These are phyloP conservation scores for Lochmaea capreae DNA, from an alignment of 2,888 invertebrate species.

Conservation along the genomic window DNA sequence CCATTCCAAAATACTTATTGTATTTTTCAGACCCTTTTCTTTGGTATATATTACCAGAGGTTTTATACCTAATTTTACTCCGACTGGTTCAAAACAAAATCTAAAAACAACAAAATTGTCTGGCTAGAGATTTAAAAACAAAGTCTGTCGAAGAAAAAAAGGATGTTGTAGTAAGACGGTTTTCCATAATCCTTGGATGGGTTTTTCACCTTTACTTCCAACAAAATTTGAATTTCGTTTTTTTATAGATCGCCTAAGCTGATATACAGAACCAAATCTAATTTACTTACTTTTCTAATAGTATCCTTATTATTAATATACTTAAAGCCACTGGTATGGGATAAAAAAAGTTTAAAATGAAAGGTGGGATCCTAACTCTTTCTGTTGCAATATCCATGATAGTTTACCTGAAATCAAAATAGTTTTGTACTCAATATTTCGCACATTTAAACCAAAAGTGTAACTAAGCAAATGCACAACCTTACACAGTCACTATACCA, in stretches of 20 bases:
- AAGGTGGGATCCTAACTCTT: neutral
- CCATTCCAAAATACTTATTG: neutral
- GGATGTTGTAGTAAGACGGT: too few relatives aligned
- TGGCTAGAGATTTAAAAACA: neutral
- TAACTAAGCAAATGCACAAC: too few relatives aligned
- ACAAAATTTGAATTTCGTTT: too few relatives aligned
- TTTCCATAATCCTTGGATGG: too few relatives aligned
- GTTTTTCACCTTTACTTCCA: too few relatives aligned
- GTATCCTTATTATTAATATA: constrained; percentile 11
- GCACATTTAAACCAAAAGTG: too few relatives aligned
- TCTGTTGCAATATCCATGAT: neutral
- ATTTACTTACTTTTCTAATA: constrained; percentile 14
- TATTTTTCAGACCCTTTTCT: neutral
- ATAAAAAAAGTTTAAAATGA: constrained; percentile 20
- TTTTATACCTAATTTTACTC: constrained; percentile 17
- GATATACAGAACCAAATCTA: too few relatives aligned
- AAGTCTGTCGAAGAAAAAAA: too few relatives aligned
- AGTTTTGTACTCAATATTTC: too few relatives aligned
- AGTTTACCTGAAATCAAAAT: neutral
- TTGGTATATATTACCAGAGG: neutral
- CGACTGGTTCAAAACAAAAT: constrained; percentile 25
- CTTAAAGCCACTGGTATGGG: constrained; percentile 23
- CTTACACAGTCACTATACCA: too few relatives aligned
- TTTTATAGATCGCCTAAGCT: too few relatives aligned
- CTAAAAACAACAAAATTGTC: constrained; percentile 14